Percentiles rank a stretch among this genome's conserved stretches.
phyloP scores from a whole-genome alignment of 1,140 invertebrate species.

The Zaprionus davidi region DNA sequence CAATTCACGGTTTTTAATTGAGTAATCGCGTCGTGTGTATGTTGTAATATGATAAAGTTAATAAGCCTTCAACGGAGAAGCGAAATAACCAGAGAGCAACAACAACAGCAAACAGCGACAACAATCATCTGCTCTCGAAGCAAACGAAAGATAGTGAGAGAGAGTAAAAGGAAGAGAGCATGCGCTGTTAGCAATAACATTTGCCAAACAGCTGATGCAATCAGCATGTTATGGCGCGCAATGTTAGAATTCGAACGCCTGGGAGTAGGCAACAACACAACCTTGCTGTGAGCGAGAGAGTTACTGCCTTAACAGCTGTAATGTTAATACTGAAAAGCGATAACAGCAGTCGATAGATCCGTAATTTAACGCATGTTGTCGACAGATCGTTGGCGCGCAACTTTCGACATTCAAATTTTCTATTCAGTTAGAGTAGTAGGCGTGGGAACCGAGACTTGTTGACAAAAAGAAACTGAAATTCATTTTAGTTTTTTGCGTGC shows the following conservation, averaged over 20 bases:
- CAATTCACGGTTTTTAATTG: constrained; percentile 4
- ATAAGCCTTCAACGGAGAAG: background rate
- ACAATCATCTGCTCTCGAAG: constrained; percentile 5
- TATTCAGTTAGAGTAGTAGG: constrained; percentile 30
- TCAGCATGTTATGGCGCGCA: constrained; percentile 7
- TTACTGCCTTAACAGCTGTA: background rate
- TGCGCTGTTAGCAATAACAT: constrained; percentile 30
- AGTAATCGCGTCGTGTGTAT: constrained; percentile 10
- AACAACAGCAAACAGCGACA: constrained; percentile 13
- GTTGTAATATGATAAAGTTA: constrained; percentile 15
- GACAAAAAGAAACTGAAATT: background rate
- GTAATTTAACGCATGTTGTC: background rate
- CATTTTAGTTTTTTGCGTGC: constrained; percentile 25
- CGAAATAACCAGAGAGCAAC: background rate
- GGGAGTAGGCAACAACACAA: background rate
- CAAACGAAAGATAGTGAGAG: constrained; percentile 5
- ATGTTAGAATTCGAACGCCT: constrained; percentile 7
- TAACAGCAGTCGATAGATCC: background rate
- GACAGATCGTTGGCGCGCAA: background rate
- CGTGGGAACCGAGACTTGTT: background rate
- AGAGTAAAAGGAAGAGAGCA: constrained; percentile 18
- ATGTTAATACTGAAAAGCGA: background rate
- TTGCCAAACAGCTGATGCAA: constrained; percentile 23
- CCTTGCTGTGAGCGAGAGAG: background rate
- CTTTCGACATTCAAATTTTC: background rate